Percentiles rank a stretch among this genome's conserved stretches.
Evolutionary conservation across 1,140 invertebrate genomes (phyloP).

Genomic region (Trichogramma pretiosum): DNA sequence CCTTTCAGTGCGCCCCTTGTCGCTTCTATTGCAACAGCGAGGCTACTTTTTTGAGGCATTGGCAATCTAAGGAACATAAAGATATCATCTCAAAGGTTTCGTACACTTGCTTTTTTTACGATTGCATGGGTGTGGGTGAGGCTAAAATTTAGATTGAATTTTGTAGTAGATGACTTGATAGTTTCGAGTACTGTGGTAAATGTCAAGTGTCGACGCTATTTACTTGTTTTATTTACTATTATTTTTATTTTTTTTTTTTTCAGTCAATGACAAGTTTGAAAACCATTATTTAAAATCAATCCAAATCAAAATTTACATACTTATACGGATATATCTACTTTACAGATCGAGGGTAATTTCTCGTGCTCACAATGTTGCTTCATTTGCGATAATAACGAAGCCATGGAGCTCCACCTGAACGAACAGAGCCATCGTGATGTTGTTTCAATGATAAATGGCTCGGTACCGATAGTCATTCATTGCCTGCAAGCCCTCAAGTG

Average conservation of each 20-base stretch:
- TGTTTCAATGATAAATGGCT: constrained; percentile 63
- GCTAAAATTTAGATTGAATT: no score
- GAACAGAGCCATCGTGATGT: constrained; percentile 60
- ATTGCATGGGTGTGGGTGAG: no score
- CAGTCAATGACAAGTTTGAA: no score
- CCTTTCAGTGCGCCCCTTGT: constrained; percentile 75
- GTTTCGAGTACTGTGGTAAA: no score
- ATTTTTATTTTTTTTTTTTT: no score
- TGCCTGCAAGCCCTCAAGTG: constrained; percentile 57
- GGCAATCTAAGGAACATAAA: constrained; percentile 57
- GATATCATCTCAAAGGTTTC: constrained; percentile 42
- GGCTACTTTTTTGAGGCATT: constrained; percentile 63
- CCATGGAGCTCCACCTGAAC: constrained; percentile 62
- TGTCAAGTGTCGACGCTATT: no score
- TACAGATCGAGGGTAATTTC: constrained; percentile 49
- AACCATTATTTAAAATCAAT: no score
- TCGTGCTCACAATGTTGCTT: constrained; percentile 71
- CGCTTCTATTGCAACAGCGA: constrained; percentile 75
- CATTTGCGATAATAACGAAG: constrained; percentile 53
- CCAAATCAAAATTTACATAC: no score
- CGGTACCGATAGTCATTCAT: constrained; percentile 69
- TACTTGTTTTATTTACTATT: no score
- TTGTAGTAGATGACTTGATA: no score
- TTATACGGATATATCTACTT: no score
- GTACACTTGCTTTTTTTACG: no score